These are phyloP conservation scores for Parazoanthus swiftii DNA, from an alignment of 92 coral and sea anemone species.

Conservation along the genomic window DNA sequence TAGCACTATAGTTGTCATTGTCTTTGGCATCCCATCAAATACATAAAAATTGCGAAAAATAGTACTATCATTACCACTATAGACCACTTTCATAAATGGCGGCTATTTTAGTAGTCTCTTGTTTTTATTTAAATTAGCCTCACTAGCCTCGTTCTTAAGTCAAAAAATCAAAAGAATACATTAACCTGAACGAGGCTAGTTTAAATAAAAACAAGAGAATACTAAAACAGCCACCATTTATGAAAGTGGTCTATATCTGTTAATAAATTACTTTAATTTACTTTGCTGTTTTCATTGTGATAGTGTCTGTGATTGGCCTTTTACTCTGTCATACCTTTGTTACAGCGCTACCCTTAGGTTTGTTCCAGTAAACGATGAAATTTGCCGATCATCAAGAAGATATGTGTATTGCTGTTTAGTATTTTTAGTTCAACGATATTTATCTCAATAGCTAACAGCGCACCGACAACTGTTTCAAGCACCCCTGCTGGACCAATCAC, in stretches of 20 bases:
- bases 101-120: too few relatives aligned
- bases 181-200: too few relatives aligned
- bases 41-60: background rate
- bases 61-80: too few relatives aligned
- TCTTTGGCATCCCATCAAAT: background rate
- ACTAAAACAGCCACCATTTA: too few relatives aligned
- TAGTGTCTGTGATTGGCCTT: background rate
- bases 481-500: slow-evolving; percentile 16
- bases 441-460: background rate
- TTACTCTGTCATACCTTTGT: too few relatives aligned
- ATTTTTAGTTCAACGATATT: background rate
- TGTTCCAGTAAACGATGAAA: background rate
- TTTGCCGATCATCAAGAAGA: background rate
- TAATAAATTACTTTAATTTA: too few relatives aligned
- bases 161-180: too few relatives aligned
- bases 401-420: background rate
- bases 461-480: slow-evolving; percentile 25
- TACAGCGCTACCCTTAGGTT: background rate
- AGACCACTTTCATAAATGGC: too few relatives aligned
- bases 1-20: background rate
- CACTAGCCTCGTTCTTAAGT: too few relatives aligned
- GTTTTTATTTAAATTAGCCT: too few relatives aligned
- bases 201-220: too few relatives aligned
- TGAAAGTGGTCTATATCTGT: too few relatives aligned
- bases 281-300: background rate